Base-by-base conservation (phyloP, 2,888 invertebrate genomes). In the Pammene fasciana region DNA sequence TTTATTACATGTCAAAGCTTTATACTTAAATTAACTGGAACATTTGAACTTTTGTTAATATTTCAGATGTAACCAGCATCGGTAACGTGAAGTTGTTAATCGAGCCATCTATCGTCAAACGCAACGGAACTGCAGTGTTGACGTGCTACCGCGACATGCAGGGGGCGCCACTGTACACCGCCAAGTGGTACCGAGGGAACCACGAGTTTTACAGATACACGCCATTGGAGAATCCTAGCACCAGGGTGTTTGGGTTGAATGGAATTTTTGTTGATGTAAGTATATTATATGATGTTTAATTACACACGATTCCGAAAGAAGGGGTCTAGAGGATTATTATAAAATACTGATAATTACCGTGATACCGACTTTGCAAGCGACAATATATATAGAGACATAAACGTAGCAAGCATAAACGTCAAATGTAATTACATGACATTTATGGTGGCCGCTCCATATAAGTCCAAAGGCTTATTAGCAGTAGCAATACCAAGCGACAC, bases 121-220 rank as follows among this genome's bases (percentile, higher is more conserved):
- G 94, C 66, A 95, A 95, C 8, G 94, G 94, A 59, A 94, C 95
- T 75, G 96, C 95, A 1, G 94, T 95, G 7, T 89, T 97, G 56
- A 93, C 94, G 66, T 97, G 97, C 86, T 93, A 94, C 74, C 95
- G 97, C 80, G 96, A 97, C 82, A 94, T 97, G 88, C 95, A 96
- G 80, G 95, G 94, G 0, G 95, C 94, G 5, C 95, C 95, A 0
- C 93, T 97, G 59, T 97, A 97, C 89, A 95, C 97, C 5, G 96
- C 97, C 72, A 97, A 97, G 92, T 97, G 97, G 96, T 97, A 97
- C 89, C 93, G 97, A 68, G 97, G 97, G 6, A 94, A 92, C 80
- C 94, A 95, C 80, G 97, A 97, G 92, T 97, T 97, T 90, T 97
- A 96, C 90, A 94, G 97, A 75, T 97, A 94, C 82, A 95, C 96